Conservation (phyloP, 2,113 vertebrate genomes). For the Pica pica region DNA sequence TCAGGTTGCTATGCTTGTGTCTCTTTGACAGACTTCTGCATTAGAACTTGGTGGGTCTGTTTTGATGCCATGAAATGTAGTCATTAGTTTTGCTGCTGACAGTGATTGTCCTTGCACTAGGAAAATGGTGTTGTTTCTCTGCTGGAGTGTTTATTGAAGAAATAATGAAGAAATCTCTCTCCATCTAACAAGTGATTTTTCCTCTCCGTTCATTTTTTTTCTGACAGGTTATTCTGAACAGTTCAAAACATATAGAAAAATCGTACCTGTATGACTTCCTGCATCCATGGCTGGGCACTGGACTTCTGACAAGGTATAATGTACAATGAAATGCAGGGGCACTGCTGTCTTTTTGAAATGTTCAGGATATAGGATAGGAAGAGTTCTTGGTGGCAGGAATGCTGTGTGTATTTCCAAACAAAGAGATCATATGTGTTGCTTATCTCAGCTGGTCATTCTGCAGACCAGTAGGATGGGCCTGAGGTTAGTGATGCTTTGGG, state of each 20-base stretch:
- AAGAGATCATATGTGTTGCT: background rate
- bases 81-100: background rate
- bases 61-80: background rate
- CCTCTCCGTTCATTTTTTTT: background rate
- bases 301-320: conserved; percentile 85
- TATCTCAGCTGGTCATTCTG: background rate
- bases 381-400: background rate
- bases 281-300: conserved; percentile 92
- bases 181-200: background rate
- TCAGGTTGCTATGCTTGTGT: background rate
- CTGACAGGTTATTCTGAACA: conserved; percentile 79
- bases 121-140: background rate
- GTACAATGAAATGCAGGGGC: conserved; percentile 44
- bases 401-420: background rate
- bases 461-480: background rate
- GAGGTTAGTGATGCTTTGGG: background rate
- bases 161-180: background rate
- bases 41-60: background rate
- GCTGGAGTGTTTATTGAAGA: background rate
- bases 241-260: conserved; percentile 86
- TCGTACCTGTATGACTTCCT: conserved; percentile 82
- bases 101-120: background rate
- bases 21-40: background rate
- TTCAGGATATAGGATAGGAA: background rate
- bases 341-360: background rate